Conservation (phyloP, 2,888 invertebrate genomes). For the Megamerina dolium region DNA sequence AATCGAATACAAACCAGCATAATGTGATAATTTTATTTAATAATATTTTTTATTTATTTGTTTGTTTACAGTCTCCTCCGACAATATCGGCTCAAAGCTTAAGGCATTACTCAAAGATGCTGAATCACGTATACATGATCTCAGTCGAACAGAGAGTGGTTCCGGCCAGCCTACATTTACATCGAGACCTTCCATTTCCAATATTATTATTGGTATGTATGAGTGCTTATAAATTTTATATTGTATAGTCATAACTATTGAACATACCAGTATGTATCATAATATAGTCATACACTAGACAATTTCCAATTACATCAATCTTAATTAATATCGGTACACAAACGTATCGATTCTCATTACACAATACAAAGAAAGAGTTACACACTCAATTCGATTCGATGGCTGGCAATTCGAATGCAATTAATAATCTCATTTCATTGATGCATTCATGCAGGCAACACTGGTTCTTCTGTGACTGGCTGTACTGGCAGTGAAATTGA, state of each 20-base stretch:
- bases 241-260: slow-evolving; percentile 5
- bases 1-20: neutral
- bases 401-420: no score
- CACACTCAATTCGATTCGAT: no score
- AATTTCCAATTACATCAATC: no score
- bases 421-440: no score
- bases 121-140: slow-evolving; percentile 75
- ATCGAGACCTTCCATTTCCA: slow-evolving; percentile 54
- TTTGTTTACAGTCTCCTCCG: slow-evolving; percentile 43
- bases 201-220: slow-evolving; percentile 52
- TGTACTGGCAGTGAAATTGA: slow-evolving; percentile 71
- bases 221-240: no score
- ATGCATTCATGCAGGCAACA: slow-evolving; percentile 36
- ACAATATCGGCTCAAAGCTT: slow-evolving; percentile 66
- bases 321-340: no score
- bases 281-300: no score
- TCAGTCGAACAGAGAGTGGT: slow-evolving; percentile 53
- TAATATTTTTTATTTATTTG: neutral
- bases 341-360: no score
- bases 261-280: no score
- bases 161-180: slow-evolving; percentile 35
- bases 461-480: slow-evolving; percentile 55
- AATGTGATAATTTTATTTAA: neutral
- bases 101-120: slow-evolving; percentile 73
- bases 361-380: no score